Evolutionary conservation across 2,797 vertebrate genomes (phyloP).

Genomic region (Pelobates cultripes): DNA sequence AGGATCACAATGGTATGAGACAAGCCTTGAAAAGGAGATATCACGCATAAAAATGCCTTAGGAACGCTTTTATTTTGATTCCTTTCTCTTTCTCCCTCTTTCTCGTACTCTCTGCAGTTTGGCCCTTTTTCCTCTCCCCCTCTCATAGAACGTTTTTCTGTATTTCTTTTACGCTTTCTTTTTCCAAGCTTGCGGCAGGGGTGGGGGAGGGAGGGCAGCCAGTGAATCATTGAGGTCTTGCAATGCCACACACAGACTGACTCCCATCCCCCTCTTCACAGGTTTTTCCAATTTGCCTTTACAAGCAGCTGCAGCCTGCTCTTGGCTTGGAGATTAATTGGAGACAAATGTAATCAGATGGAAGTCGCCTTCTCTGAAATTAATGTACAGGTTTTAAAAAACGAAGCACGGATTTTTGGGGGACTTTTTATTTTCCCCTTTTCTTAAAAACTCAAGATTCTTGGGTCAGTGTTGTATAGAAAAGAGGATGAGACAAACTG

Average conservation of each 20-base stretch:
- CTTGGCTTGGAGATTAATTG: constrained; percentile 53
- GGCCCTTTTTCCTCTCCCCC: constrained; percentile 59
- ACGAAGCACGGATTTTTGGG: constrained; percentile 7
- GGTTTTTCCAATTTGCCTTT: constrained; percentile 56
- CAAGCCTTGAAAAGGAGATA: constrained; percentile 39
- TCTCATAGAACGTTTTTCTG: constrained; percentile 54
- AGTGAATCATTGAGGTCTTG: constrained; percentile 58
- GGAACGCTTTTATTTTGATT: constrained; percentile 54
- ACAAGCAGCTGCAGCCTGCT: constrained; percentile 53
- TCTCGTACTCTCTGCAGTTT: constrained; percentile 58
- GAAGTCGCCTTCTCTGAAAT: constrained; percentile 37
- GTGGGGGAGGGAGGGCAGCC: constrained; percentile 63
- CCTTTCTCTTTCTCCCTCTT: constrained; percentile 51
- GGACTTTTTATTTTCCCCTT: neutral
- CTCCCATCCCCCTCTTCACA: constrained; percentile 53
- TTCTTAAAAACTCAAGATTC: neutral
- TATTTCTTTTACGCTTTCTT: constrained; percentile 68
- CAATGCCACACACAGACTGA: constrained; percentile 74
- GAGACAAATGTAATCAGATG: constrained; percentile 55
- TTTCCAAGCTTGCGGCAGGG: constrained; percentile 68
- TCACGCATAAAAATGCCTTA: constrained; percentile 32
- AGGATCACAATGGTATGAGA: constrained; percentile 40
- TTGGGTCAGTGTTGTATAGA: neutral
- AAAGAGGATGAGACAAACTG: neutral
- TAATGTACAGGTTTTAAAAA: constrained; percentile 29